Evolutionary conservation across 1,140 invertebrate species (phyloP).

Genomic region (Ceratosolen fusciceps): DNA sequence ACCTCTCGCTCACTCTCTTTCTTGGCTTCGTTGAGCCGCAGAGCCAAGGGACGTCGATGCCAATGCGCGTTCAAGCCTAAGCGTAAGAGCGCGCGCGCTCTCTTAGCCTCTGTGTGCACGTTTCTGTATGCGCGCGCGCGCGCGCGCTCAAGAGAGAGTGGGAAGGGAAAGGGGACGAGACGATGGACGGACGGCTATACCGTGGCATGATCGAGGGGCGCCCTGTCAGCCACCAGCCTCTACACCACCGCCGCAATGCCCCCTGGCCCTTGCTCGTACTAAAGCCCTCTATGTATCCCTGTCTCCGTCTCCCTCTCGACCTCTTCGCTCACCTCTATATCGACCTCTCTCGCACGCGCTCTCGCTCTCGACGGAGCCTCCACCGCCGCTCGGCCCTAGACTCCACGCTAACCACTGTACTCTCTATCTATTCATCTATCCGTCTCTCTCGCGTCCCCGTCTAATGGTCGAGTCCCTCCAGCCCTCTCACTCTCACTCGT

Average conservation of each 20-base stretch:
- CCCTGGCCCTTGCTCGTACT: background rate
- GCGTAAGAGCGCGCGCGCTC: background rate
- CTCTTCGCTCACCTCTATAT: no score
- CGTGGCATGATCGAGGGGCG: conserved; percentile 15
- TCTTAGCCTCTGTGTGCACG: no score
- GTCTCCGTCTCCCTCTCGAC: background rate
- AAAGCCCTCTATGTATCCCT: background rate
- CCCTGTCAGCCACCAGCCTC: conserved; percentile 16
- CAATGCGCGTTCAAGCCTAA: background rate
- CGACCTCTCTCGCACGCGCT: conserved; percentile 4
- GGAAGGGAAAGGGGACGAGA: background rate
- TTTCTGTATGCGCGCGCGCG: no score
- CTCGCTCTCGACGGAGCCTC: conserved; percentile 9
- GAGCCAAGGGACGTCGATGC: conserved; percentile 26
- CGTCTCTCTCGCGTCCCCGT: background rate
- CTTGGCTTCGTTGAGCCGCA: background rate
- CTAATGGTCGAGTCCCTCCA: no score
- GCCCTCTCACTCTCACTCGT: background rate
- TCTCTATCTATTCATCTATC: background rate
- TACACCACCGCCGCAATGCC: conserved; percentile 29
- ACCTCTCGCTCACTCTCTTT: background rate
- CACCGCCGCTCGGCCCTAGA: no score
- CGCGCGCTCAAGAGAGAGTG: background rate
- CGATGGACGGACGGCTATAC: background rate
- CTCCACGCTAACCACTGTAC: no score